phyloP scores from a whole-genome alignment of 2,113 vertebrate species.

The Mormoops blainvillei region DNA sequence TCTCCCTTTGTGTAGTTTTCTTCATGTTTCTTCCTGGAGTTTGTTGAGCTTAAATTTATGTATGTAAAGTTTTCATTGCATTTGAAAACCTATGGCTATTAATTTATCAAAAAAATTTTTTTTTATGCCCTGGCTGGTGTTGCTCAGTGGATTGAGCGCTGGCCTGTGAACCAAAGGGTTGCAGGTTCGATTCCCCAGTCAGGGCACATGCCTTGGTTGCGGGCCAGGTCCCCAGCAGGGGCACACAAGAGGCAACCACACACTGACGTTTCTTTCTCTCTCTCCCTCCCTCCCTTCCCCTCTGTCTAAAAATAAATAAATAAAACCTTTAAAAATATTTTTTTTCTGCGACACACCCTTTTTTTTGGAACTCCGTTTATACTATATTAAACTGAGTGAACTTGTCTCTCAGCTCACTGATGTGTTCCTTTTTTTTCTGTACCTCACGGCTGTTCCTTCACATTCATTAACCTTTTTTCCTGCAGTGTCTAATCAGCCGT shows the following conservation, averaged over 20 bases:
- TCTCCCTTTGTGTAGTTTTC: not conserved
- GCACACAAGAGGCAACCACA: too few relatives aligned
- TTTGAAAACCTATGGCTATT: not conserved
- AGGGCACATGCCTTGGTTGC: too few relatives aligned
- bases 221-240: too few relatives aligned
- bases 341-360: not conserved
- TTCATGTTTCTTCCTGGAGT: not conserved
- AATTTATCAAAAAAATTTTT: not conserved
- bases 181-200: too few relatives aligned
- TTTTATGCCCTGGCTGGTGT: too few relatives aligned
- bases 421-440: not conserved
- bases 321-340: too few relatives aligned
- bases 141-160: too few relatives aligned
- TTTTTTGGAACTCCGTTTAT: not conserved
- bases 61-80: not conserved
- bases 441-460: not conserved
- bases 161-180: too few relatives aligned
- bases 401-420: not conserved
- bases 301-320: too few relatives aligned
- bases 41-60: not conserved
- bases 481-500: not conserved
- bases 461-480: not conserved
- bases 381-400: not conserved
- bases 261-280: too few relatives aligned
- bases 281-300: too few relatives aligned